phyloP scores from a whole-genome alignment of 2,113 vertebrate species.

The Noctilio leporinus region DNA sequence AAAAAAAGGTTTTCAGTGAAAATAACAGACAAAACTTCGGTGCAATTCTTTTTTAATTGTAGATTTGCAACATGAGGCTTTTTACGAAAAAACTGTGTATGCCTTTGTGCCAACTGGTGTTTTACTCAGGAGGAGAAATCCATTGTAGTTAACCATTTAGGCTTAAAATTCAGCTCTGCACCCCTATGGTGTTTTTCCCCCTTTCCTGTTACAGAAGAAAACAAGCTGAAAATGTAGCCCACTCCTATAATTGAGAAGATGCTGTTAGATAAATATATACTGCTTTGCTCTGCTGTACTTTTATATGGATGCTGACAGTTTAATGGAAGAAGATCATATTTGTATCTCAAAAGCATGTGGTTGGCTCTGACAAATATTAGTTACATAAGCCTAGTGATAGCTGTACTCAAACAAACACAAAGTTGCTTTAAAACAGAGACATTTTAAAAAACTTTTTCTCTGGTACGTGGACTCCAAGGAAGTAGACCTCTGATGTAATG shows the following conservation, averaged over 20 bases:
- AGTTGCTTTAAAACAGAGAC: conserved; percentile 69
- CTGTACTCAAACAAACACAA: conserved; percentile 59
- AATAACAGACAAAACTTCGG: conserved; percentile 9
- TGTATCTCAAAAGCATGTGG: conserved; percentile 69
- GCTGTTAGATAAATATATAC: conserved; percentile 62
- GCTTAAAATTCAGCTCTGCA: conserved; percentile 37
- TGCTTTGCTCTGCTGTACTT: conserved; percentile 56
- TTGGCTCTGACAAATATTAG: conserved; percentile 69
- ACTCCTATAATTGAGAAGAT: conserved; percentile 64
- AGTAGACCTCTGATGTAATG: conserved; percentile 64
- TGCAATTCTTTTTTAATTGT: conserved; percentile 1
- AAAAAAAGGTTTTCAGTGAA: not conserved
- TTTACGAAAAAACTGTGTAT: not conserved
- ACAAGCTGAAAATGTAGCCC: conserved; percentile 50
- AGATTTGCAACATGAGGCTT: conserved; percentile 41
- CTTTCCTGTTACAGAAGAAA: conserved; percentile 38
- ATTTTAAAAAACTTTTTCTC: conserved; percentile 69
- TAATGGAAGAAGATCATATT: conserved; percentile 67
- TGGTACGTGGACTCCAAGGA: conserved; percentile 42
- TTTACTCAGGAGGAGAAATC: not conserved
- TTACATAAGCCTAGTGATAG: conserved; percentile 72
- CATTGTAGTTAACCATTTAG: conserved; percentile 3
- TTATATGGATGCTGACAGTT: conserved; percentile 70
- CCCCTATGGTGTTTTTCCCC: not conserved
- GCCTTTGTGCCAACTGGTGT: not conserved